Percentiles rank a stretch among this genome's conserved stretches.
Conservation (phyloP, 2,113 vertebrate genomes). For the Antigone vipio region DNA sequence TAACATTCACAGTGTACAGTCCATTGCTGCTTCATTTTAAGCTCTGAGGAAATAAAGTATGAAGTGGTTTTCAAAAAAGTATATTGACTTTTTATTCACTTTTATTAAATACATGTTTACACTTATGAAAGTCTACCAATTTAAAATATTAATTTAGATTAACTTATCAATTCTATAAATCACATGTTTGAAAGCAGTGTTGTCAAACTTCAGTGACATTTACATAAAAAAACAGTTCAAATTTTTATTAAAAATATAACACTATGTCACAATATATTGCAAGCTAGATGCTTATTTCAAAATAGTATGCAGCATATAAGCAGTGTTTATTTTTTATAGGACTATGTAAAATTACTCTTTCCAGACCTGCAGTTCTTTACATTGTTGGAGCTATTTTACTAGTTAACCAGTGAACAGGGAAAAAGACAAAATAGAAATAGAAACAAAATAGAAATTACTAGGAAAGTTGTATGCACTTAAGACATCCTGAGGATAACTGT, state of each 20-base stretch:
- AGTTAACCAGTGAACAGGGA: neutral
- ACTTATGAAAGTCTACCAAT: neutral
- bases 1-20: neutral
- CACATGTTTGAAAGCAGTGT: neutral
- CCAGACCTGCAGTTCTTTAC: neutral
- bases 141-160: neutral
- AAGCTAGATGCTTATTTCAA: neutral
- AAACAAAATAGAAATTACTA: neutral
- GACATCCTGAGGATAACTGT: neutral
- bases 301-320: neutral
- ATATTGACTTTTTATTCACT: neutral
- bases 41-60: neutral
- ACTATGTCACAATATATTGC: neutral
- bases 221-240: neutral
- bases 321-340: neutral
- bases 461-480: neutral
- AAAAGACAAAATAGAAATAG: neutral
- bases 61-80: neutral
- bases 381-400: neutral
- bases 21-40: neutral
- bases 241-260: neutral
- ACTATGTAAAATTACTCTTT: neutral
- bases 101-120: neutral
- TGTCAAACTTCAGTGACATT: neutral
- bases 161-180: neutral